Conservation (phyloP, 2,888 invertebrate species). For the Trimorus sp. region DNA sequence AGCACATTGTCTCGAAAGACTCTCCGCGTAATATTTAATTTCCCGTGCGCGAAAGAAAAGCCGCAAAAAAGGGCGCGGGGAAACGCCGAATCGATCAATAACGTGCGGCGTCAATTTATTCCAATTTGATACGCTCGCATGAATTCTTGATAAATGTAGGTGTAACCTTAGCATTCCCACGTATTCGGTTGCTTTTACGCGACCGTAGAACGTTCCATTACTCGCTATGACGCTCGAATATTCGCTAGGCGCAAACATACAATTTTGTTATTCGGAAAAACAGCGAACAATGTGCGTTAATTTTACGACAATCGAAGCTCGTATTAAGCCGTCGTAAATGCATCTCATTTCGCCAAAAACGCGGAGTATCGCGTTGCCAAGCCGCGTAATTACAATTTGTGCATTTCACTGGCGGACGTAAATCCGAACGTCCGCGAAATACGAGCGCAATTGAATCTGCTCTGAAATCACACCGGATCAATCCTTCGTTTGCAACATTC, state of each 20-base stretch:
- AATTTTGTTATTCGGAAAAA: conserved; percentile 31
- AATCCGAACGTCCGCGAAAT: no score
- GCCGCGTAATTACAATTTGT: no score
- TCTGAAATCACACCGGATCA: no score
- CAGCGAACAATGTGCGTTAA: conserved; percentile 23
- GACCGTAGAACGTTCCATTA: conserved; percentile 43
- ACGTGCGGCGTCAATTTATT: conserved; percentile 43
- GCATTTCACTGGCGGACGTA: no score
- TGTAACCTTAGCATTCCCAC: conserved; percentile 34
- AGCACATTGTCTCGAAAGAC: not conserved
- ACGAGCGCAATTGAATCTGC: no score
- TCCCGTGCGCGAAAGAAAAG: conserved; percentile 21
- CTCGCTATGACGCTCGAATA: conserved; percentile 34
- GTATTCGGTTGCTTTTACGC: conserved; percentile 51
- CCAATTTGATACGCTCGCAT: conserved; percentile 39
- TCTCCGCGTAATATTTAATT: conserved; percentile 30
- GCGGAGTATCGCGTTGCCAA: no score
- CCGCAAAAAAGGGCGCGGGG: not conserved
- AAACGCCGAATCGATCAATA: conserved; percentile 42
- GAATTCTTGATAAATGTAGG: conserved; percentile 45
- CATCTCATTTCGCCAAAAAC: not conserved
- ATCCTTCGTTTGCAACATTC: no score
- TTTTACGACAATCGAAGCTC: conserved; percentile 27
- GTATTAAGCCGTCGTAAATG: conserved; percentile 19
- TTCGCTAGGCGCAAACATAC: not conserved